phyloP scores from a whole-genome alignment of 92 coral and sea anemone species.

The Zoanthus solanderi region DNA sequence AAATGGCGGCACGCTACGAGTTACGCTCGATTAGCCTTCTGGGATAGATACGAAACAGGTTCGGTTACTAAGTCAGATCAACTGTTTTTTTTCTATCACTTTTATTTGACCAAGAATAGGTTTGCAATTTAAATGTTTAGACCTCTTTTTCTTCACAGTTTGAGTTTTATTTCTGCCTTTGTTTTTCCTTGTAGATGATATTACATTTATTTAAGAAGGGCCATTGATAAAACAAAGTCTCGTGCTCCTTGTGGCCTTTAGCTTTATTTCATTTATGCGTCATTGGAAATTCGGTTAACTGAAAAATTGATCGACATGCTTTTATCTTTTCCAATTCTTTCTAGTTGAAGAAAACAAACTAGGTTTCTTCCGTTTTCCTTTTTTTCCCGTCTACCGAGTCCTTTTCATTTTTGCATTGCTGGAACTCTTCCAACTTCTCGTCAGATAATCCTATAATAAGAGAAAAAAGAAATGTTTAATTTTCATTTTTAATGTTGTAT shows the following conservation, averaged over 20 bases:
- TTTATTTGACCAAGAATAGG: neutral
- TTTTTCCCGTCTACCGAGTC: neutral
- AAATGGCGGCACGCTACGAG: no score
- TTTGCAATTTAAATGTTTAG: neutral
- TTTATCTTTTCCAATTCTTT: no score
- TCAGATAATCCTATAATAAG: constrained; percentile 10
- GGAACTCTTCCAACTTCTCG: constrained; percentile 11
- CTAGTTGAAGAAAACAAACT: no score
- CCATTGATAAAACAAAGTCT: neutral
- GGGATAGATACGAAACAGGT: no score
- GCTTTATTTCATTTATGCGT: neutral
- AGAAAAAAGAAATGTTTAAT: neutral
- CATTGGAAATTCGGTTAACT: neutral
- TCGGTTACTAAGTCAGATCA: no score
- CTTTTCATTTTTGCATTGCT: neutral
- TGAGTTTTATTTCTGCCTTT: neutral
- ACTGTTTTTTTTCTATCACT: no score
- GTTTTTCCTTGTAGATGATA: neutral
- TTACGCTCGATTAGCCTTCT: no score
- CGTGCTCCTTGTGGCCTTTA: neutral
- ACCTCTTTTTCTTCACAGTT: neutral
- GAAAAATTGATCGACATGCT: no score
- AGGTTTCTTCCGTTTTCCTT: neutral
- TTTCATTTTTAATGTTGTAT: neutral
- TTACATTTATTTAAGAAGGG: neutral